These are phyloP conservation scores for Centroberyx gerrardi DNA, from an alignment of 2,797 vertebrate genomes.

Conservation along the genomic window DNA sequence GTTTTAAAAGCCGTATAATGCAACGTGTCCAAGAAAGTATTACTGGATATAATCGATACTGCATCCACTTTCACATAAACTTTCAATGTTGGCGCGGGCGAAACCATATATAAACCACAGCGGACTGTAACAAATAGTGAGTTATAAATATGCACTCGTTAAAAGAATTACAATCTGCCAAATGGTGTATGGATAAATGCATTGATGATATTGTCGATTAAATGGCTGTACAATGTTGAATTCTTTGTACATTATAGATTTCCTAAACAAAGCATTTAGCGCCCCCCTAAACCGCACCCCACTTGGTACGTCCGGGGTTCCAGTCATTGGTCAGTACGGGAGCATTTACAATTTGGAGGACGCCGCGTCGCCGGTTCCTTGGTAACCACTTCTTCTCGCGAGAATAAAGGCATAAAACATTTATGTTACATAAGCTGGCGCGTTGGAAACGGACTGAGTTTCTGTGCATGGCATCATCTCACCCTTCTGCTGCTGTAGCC, in stretches of 20 bases:
- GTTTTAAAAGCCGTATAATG: not conserved
- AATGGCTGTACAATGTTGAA: not conserved
- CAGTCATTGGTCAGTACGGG: conserved; percentile 75
- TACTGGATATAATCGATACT: not conserved
- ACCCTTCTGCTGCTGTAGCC: not conserved
- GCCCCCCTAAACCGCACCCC: conserved; percentile 50
- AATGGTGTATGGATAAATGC: fast-evolving
- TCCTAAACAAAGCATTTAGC: not conserved
- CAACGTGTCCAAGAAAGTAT: not conserved
- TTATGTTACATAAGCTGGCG: not conserved
- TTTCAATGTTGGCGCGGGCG: conserved; percentile 74
- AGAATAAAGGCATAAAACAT: not conserved
- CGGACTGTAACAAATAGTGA: fast-evolving
- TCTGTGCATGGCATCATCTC: not conserved
- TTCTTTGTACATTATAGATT: not conserved
- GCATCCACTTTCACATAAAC: conserved; percentile 49
- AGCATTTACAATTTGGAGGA: conserved; percentile 70
- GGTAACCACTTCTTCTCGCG: conserved; percentile 69
- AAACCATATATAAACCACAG: conserved; percentile 43
- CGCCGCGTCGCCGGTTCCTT: conserved; percentile 62
- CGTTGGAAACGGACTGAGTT: not conserved
- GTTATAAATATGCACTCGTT: not conserved
- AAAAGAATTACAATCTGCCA: fast-evolving
- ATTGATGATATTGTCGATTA: fast-evolving
- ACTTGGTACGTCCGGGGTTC: conserved; percentile 71